A percentile compares a stretch with the other conserved stretches of the same genome.
Conservation (phyloP, 1,140 invertebrate genomes). For the Zophobas atratus region DNA sequence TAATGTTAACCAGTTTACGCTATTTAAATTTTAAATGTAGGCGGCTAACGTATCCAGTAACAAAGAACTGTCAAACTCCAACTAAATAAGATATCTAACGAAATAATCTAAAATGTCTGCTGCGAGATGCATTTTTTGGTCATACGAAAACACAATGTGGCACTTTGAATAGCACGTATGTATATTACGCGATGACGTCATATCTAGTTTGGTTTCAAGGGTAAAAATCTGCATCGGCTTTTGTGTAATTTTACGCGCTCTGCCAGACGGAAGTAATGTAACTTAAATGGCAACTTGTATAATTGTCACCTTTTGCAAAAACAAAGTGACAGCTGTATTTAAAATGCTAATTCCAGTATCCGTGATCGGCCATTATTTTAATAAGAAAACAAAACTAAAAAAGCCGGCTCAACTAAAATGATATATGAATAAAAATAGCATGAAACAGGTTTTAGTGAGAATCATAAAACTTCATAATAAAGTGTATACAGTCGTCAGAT, state of each 20-base stretch:
- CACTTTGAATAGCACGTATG: too few species aligned
- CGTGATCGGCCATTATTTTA: constrained; percentile 15
- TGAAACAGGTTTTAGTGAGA: constrained; percentile 14
- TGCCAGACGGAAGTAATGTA: constrained; percentile 8
- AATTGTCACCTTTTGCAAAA: constrained; percentile 15
- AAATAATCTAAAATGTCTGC: constrained; percentile 25
- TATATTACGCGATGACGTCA: too few species aligned
- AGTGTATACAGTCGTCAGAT: constrained; percentile 22
- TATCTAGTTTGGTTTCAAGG: too few species aligned
- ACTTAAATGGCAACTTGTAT: constrained; percentile 21
- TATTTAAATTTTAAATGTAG: constrained; percentile 42
- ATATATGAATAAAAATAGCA: constrained; percentile 16
- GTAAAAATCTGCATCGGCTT: background rate
- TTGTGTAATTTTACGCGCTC: constrained; percentile 2
- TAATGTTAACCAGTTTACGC: constrained; percentile 40
- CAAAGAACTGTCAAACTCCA: constrained; percentile 36
- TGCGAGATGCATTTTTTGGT: constrained; percentile 10
- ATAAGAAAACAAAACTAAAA: constrained; percentile 22
- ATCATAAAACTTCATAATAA: constrained; percentile 23
- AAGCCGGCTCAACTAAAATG: background rate
- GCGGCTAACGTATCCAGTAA: constrained; percentile 39
- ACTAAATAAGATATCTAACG: constrained; percentile 40
- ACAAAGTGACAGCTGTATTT: constrained; percentile 10
- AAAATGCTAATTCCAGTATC: constrained; percentile 18
- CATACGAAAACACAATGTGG: background rate